Evolutionary conservation across 2,113 vertebrate genomes (phyloP), one percentile per base, ranked within the genome.

Genomic region (Rhinogobius similis): DNA sequence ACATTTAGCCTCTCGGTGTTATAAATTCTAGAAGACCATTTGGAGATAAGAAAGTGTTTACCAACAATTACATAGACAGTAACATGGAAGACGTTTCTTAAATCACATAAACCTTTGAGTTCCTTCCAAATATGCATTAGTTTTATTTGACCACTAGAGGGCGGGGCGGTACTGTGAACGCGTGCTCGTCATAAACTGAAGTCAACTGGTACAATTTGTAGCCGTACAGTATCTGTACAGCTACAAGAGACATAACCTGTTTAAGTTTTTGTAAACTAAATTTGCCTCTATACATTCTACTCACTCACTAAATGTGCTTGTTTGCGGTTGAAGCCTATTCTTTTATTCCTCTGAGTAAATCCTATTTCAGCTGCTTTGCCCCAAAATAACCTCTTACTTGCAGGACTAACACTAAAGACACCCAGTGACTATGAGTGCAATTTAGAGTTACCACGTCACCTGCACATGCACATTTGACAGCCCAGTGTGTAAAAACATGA

Each of bases 61-160:
- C 9, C 32, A 36, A 36, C 32, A 36, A 36, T 7, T 8, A 48
- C 6, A 50, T 21, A 21, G 21, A n/a, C 0, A 21, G n/a, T 21
- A n/a, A 50, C 18, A n/a, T 10, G 6, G 2, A 50, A 3, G n/a
- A 10, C n/a, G 1, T 20, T 46, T 46, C 16, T 50, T n/a, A 48
- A 48, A 48, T n/a, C 18, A 48, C 6, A 48, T 44, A 4, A 12
- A n/a, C n/a, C n/a, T 48, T n/a, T 5, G 24, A 14, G 26, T 27
- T 27, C 6, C 4, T 1, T 14, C 13, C 24, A 56, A 27, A 8
- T 27, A 8, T 56, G 53, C 26, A 56, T 16, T 27, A 18, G 29
- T 56, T 56, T 13, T 2, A 24, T 56, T 56, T 29, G 53, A 27
- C 53, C 53, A 56, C 53, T 27, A 56, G 53, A 56, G 53, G 53